These are phyloP conservation scores for Colistium nudipinnis DNA, from an alignment of 2,113 vertebrate genomes.

Conservation along the genomic window DNA sequence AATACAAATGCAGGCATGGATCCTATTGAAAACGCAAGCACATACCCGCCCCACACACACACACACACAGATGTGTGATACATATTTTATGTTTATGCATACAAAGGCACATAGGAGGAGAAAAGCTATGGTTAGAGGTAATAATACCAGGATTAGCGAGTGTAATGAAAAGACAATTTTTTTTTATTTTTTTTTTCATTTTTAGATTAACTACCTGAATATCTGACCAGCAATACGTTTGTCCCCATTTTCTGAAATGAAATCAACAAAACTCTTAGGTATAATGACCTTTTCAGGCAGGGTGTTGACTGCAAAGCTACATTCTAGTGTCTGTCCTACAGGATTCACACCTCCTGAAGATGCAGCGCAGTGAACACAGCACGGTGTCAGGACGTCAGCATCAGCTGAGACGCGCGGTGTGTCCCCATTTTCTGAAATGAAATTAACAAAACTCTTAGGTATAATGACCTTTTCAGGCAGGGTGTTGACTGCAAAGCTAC, in stretches of 20 bases:
- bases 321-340: constrained; percentile 39
- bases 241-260: too few relatives aligned
- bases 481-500: constrained; percentile 27
- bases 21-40: constrained; percentile 27
- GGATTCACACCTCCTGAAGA: constrained; percentile 37
- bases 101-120: constrained; percentile 19
- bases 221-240: too few relatives aligned
- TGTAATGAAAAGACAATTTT: constrained; percentile 57
- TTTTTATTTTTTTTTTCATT: constrained; percentile 36
- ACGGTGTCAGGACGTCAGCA: constrained; percentile 67
- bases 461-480: neutral
- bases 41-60: constrained; percentile 2
- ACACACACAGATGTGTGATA: neutral
- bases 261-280: too few relatives aligned
- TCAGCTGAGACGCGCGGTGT: constrained; percentile 31
- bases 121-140: constrained; percentile 50
- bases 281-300: neutral
- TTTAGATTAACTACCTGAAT: neutral
- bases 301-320: constrained; percentile 27
- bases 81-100: neutral
- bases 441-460: too few relatives aligned
- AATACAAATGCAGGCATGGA: neutral
- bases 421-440: too few relatives aligned
- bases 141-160: constrained; percentile 49
- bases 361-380: constrained; percentile 41